A percentile compares a stretch with the other conserved stretches of the same genome.
These are phyloP conservation scores for Cuculus canorus DNA, from an alignment of 2,797 vertebrate genomes.

Conservation along the genomic window DNA sequence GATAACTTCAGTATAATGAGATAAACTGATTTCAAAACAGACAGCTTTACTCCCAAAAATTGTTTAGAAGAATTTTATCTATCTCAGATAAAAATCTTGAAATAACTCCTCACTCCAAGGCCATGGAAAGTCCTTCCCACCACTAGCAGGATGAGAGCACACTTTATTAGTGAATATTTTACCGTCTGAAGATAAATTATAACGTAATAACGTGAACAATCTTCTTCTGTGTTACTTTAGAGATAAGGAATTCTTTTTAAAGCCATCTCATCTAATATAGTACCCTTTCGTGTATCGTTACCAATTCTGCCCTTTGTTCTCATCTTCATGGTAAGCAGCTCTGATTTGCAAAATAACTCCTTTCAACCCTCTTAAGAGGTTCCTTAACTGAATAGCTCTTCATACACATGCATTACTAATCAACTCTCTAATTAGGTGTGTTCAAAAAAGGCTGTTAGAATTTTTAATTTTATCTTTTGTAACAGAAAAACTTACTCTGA, in stretches of 20 bases:
- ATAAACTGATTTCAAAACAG: neutral
- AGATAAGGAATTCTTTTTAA: neutral
- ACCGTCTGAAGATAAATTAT: neutral
- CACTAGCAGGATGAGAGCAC: neutral
- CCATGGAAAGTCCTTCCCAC: neutral
- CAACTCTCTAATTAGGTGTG: neutral
- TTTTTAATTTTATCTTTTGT: neutral
- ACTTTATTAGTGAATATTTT: neutral
- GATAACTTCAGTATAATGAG: neutral
- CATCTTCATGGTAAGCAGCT: neutral
- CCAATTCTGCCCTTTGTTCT: neutral
- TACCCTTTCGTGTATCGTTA: neutral
- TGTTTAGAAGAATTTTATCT: neutral
- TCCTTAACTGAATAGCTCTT: neutral
- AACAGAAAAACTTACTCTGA: neutral
- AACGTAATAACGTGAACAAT: neutral
- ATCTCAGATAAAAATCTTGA: neutral
- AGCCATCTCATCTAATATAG: neutral
- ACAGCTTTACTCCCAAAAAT: neutral
- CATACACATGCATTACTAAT: neutral
- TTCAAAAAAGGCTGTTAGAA: neutral
- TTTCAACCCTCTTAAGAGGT: neutral
- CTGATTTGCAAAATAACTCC: neutral
- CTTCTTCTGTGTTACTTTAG: neutral
- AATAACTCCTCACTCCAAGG: neutral